Evolutionary conservation across 2,888 invertebrate species (phyloP).

Genomic region (Dione juno): DNA sequence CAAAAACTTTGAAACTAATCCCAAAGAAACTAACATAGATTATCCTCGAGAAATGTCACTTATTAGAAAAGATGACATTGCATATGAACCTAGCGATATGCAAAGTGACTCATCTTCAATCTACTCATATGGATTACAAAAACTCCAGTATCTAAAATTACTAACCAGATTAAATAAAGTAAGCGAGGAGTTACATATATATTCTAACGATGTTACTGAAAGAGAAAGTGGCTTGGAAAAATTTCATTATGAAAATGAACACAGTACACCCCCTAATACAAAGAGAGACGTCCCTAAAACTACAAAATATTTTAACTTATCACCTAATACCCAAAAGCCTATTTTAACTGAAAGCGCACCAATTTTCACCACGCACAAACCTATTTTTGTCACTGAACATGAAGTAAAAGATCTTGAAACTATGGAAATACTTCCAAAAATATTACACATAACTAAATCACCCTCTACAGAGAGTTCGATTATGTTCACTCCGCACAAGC

Average conservation of each 20-base stretch:
- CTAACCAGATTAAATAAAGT: conserved; percentile 67
- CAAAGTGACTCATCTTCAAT: conserved; percentile 74
- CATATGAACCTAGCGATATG: conserved; percentile 74
- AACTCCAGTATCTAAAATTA: conserved; percentile 70
- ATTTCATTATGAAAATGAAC: conserved; percentile 65
- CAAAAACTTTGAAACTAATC: conserved; percentile 46
- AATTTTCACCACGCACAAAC: conserved; percentile 55
- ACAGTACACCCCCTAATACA: conserved; percentile 45
- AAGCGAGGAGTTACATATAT: conserved; percentile 70
- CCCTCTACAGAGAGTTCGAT: conserved; percentile 49
- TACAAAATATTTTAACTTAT: conserved; percentile 46
- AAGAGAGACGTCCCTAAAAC: conserved; percentile 43
- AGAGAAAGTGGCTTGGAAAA: conserved; percentile 60
- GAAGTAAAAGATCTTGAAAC: conserved; percentile 43
- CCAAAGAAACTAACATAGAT: conserved; percentile 49
- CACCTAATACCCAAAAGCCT: conserved; percentile 48
- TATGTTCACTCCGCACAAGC: conserved; percentile 55
- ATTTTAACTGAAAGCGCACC: conserved; percentile 49
- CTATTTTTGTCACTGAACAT: conserved; percentile 60
- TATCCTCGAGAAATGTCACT: conserved; percentile 53
- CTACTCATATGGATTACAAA: conserved; percentile 73
- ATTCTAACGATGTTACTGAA: conserved; percentile 64
- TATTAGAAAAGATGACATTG: conserved; percentile 55
- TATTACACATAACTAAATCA: conserved; percentile 52
- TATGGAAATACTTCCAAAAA: conserved; percentile 42